Evolutionary conservation across 2,113 vertebrate species (phyloP), one percentile per base, ranked within the genome.

Genomic region (Calcarius ornatus): DNA sequence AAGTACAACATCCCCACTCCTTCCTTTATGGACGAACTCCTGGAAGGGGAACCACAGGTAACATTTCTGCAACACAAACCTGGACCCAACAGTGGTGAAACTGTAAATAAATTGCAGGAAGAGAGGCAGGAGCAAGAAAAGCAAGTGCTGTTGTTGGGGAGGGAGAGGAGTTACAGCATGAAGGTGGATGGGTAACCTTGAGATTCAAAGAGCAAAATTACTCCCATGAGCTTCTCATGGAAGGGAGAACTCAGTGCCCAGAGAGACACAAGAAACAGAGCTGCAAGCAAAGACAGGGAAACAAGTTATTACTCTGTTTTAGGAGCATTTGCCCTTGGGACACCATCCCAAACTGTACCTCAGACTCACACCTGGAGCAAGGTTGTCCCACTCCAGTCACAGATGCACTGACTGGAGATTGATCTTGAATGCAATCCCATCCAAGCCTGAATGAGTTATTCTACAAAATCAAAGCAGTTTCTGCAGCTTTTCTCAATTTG

Each of bases 31-130:
- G 88, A 50, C 51, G 68, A 77, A 24, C 43, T 40, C 17, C 63
- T 0, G 0, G 5, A 59, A 63, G 40, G 25, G 48, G 30, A 18
- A 48, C 6, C 61, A 60, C 31, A 10, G 40, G 53, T 9, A 22
- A 22, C 6, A 19, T 9, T 42, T 43, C 40, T 6, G 3, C 63
- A 71, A 27, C 63, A 71, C 18, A 24, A 16, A 2, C 21, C 43
- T 65, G 42, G n/a, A 65, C 23, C 31, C 28, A 65, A 21, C 13
- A 33, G 57, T 0, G 1, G 35, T 28, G 70, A 48, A 81, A 77
- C 71, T 1, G 10, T 30, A 35, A 71, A 78, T 23, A 42, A 25
- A 21, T 5, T 14, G 30, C 27, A 89, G 43, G 30, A 90, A 54
- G 21, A 91, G 47, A 69, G 23, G 24, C 23, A 87, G 78, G 38